Evolutionary conservation across 1,140 invertebrate species (phyloP).

Genomic region (Pteromalus puparum): DNA sequence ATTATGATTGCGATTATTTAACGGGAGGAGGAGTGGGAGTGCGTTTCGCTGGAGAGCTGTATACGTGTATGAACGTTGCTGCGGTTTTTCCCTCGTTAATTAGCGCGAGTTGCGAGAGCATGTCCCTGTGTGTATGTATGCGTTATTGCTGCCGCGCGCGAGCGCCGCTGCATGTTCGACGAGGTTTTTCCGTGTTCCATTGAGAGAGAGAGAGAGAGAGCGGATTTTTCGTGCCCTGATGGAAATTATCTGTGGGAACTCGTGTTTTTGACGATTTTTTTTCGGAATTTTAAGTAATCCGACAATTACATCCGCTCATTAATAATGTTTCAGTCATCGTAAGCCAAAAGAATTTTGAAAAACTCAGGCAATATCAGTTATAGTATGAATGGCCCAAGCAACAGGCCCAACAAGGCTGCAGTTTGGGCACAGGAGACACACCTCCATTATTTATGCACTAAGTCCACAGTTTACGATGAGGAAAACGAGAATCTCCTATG

Average conservation of each 20-base stretch:
- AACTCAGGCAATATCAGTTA: no score
- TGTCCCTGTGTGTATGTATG: background rate
- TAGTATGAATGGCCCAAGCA: no score
- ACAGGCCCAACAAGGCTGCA: no score
- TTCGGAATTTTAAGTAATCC: background rate
- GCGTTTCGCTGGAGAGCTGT: background rate
- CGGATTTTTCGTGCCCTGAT: background rate
- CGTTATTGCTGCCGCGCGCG: no score
- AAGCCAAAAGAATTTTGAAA: no score
- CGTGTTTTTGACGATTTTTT: background rate
- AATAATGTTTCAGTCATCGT: no score
- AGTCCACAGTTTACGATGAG: no score
- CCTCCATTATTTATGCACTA: no score
- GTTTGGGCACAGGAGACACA: no score
- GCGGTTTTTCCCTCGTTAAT: background rate
- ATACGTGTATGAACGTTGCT: background rate
- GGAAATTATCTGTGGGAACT: background rate
- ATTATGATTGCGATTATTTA: background rate
- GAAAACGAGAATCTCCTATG: no score
- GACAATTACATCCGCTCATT: no score
- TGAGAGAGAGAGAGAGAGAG: background rate
- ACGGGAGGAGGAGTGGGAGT: background rate
- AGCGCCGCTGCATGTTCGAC: background rate
- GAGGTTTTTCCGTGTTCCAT: background rate
- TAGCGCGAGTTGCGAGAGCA: background rate